Evolutionary conservation across 2,113 vertebrate genomes (phyloP).

Genomic region (Gymnocephalus cernua): DNA sequence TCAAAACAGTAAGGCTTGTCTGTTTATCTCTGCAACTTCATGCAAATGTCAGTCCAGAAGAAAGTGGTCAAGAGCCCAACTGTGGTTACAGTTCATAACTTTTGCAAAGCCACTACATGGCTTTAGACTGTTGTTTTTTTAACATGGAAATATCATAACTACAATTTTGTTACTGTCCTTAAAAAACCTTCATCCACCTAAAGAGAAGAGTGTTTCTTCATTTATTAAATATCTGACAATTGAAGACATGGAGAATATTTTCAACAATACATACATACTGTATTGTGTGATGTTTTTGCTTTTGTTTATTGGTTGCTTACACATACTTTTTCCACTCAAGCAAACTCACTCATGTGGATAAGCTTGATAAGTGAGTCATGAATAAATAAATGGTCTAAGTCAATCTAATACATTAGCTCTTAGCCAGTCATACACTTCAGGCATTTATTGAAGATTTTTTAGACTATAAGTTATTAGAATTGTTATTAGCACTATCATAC

Average conservation of each 20-base stretch:
- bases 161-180: neutral
- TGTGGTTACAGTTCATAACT: neutral
- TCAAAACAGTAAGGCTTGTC: slow-evolving; percentile 10
- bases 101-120: neutral
- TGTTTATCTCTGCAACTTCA: slow-evolving; percentile 17
- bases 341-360: slow-evolving; percentile 57
- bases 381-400: slow-evolving; percentile 73
- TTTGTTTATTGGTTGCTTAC: slow-evolving; percentile 33
- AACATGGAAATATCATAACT: neutral
- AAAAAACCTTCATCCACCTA: neutral
- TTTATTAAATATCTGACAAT: neutral
- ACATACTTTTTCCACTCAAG: slow-evolving; percentile 48
- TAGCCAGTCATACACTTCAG: slow-evolving; percentile 47
- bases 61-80: neutral
- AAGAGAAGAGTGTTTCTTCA: neutral
- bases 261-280: neutral
- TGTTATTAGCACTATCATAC: slow-evolving; percentile 18
- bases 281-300: slow-evolving; percentile 34
- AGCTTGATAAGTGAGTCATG: slow-evolving; percentile 68
- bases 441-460: slow-evolving; percentile 48
- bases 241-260: neutral
- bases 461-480: slow-evolving; percentile 19
- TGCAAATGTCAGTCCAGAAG: slow-evolving; percentile 8
- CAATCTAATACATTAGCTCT: slow-evolving; percentile 61
- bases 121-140: neutral